Base-by-base conservation (phyloP, 2,797 vertebrate species). In the Neosilurus hyrtlii region DNA sequence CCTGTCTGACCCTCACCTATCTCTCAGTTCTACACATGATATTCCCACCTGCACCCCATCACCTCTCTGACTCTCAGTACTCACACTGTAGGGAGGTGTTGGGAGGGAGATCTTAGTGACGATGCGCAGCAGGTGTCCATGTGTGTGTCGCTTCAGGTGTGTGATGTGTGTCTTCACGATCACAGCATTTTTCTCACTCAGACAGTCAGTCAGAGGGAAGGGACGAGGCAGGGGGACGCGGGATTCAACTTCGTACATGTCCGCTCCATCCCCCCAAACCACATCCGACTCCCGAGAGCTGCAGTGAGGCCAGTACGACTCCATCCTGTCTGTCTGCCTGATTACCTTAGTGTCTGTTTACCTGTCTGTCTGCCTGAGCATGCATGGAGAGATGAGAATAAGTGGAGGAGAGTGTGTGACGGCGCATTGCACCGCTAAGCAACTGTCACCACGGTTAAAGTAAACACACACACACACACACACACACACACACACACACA, bases 31-130 rank as follows among this genome's bases (percentile, higher is more conserved):
- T 15, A 9, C 18, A 30, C 3, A n/a, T 20, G 1, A 4, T 15
- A 15, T 16, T 2, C 22, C 22, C 35, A n/a, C 10, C 22, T n/a
- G 54, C 51, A 9, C 1, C 4, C 24, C 62, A 12, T 12, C n/a
- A 63, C 62, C n/a, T 63, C 37, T 52, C 77, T 63, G 37, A 11
- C 43, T 7, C 22, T 57, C 52, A 18, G 79, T 80, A 98, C 97
- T 99, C 96, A 99, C 98, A 89, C 96, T 96, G 80, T 98, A 99
- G 9, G 98, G 98, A 84, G 98, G 98, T 52, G 96, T 96, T 89
- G 98, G 98, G 75, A 99, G 91, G 51, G 97, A 99, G 89, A 99
- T 97, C 95, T 94, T 97, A 87, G 98, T 99, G 86, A 99, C 90
- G 88, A 99, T 96, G 89, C 96, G 97, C 90, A 99, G 94, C 86